Evolutionary conservation across 92 coral and sea anemone genomes (phyloP), one percentile per base, ranked within the genome.

Genomic region (Zoanthus sociatus): DNA sequence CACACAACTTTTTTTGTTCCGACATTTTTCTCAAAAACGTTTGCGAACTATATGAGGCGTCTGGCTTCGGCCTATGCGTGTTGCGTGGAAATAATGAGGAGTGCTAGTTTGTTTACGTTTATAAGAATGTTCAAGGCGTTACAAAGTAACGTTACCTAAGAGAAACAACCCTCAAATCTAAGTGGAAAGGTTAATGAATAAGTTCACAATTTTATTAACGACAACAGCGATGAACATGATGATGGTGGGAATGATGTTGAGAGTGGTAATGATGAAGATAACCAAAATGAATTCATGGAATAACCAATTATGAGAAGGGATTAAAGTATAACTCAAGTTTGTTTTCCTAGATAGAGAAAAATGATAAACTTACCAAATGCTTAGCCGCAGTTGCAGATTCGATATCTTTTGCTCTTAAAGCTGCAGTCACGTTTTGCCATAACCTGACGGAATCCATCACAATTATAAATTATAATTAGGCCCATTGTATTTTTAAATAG

Each of bases 381-480:
- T 97, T 97, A 5, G 96, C 98, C 72, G 94, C 94, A 17, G 99
- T 93, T 0, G 98, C 95, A 21, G 96, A 68, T 33, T 91, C 88
- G 70, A 93, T 95, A 82, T 97, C 94, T 73, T 93, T 94, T 47
- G 89, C 71, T 61, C 89, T 88, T 5, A 97, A 87, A 30, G 92
- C 93, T 60, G 91, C 89, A 46, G 99, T 95, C 64, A 97, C 98
- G 47, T 91, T 86, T 44, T 89, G 86, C 99, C 99, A 97, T 47
- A 97, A 73, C 81, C 92, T 89, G 48, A 42, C 31, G 46, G 21
- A 50, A 60, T 5, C n/a, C 17, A 16, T 72, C 15, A 68, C 11
- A 30, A 75, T 53, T 75, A 44, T 15, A 42, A 21, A 21, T 0
- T 71, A 26, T 71, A 20, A 73, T 18, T 15, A 46, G 26, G 8